A percentile compares a stretch with the other conserved stretches of the same genome.
These are phyloP conservation scores for Acyrthosiphon pisum DNA, from an alignment of 1,140 invertebrate species.

Conservation along the genomic window DNA sequence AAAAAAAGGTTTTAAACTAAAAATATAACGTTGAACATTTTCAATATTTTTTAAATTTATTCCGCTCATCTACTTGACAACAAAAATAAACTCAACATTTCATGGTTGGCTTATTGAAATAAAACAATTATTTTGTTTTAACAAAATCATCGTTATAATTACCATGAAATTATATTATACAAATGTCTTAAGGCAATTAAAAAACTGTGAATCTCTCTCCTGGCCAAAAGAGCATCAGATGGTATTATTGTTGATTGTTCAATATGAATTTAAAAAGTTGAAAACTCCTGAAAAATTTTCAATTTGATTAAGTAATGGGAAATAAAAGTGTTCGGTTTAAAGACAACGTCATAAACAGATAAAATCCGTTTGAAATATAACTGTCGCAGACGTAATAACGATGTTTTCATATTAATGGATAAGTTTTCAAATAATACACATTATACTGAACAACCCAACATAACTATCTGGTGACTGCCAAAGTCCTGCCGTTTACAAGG, in stretches of 20 bases:
- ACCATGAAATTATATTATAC: not conserved
- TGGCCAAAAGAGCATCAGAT: not conserved
- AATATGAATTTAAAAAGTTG: not conserved
- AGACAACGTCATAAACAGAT: not conserved
- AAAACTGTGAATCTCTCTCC: not conserved
- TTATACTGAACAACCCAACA: not conserved
- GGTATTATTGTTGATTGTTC: not conserved
- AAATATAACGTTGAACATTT: too few species aligned
- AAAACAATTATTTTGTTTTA: not conserved
- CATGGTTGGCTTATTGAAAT: not conserved
- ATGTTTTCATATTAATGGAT: conserved; percentile 6
- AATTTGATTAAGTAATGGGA: not conserved
- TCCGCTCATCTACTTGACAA: too few species aligned
- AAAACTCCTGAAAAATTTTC: not conserved
- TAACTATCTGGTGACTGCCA: not conserved
- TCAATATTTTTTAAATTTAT: too few species aligned
- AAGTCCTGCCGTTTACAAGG: not conserved
- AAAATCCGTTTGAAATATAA: not conserved
- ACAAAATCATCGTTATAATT: not conserved
- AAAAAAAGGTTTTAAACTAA: too few species aligned
- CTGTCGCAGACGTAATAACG: not conserved
- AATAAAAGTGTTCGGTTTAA: not conserved
- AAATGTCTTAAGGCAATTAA: not conserved
- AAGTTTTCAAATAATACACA: not conserved
- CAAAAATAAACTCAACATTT: not conserved